These are phyloP conservation scores for Lepidotrigona ventralis DNA, from an alignment of 1,140 invertebrate genomes.

Conservation along the genomic window DNA sequence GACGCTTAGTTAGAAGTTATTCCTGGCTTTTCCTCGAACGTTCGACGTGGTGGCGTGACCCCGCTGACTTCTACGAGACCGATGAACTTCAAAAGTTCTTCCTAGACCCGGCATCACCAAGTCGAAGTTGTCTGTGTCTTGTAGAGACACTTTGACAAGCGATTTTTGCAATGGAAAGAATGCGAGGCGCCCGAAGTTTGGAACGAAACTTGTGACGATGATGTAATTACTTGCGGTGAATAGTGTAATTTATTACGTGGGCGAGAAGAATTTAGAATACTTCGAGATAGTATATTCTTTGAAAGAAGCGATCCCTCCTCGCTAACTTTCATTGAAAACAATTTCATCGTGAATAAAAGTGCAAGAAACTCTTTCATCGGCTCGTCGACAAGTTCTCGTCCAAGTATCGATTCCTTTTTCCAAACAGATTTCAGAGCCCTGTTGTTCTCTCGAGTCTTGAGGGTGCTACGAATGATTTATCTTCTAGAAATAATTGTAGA, in stretches of 20 bases:
- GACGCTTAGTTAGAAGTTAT: not conserved
- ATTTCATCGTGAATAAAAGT: not conserved
- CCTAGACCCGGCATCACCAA: not conserved
- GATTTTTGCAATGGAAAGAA: not conserved
- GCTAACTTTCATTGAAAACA: not conserved
- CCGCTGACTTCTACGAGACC: not conserved
- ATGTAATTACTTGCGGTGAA: not conserved
- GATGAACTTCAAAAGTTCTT: not conserved
- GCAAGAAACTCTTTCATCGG: not conserved
- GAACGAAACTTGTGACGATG: not conserved
- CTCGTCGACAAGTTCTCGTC: not conserved
- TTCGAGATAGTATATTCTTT: not conserved
- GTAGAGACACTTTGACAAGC: not conserved
- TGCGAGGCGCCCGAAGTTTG: not conserved
- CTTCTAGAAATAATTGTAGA: not conserved
- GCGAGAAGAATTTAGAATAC: not conserved
- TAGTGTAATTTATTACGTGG: not conserved
- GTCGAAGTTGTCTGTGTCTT: not conserved
- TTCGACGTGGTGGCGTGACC: not conserved
- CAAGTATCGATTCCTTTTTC: constrained; percentile 10
- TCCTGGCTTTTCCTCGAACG: not conserved
- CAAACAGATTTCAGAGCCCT: constrained; percentile 13
- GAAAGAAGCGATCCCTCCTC: not conserved
- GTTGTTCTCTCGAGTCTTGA: not conserved
- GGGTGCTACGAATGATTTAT: not conserved